Base-by-base conservation (phyloP, 2,888 invertebrate species). In the Palloptera scutellata region DNA sequence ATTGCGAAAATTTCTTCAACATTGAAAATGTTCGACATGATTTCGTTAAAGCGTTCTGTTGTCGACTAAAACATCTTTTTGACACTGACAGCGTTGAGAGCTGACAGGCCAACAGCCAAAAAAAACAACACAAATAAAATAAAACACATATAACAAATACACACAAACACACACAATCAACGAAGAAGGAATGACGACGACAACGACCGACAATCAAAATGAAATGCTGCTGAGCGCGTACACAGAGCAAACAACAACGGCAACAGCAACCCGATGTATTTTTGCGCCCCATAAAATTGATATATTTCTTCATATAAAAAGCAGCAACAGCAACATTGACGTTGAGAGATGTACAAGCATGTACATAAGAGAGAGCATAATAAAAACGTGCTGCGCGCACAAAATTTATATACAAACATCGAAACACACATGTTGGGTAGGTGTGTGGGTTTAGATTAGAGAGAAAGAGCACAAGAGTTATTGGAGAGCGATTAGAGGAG, bases 61-160 rank as follows among this genome's bases (percentile, higher is more conserved):
- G 81, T 81, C 84, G 82, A 84, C 84, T 83, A 81, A 84, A 83
- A 81, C 80, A 83, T 83, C 81, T 83, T 82, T 83, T 83, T 84
- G 84, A 83, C 84, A 83, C 83, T 83, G 83, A 84, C 83, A 83
- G 78, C 78, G 78, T 80, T 76, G 78, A 80, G 81, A 82, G 81
- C 79, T 79, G 81, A 79, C 80, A 79, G 75, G 76, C 73, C 66
- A 65, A 57, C 58, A 55, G 59, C 43, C 41, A 52, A 48, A 48
- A 48, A 62, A 42, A 42, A 52, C 58, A 12, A 61, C 30, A 30
- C 53, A 57, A 19, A 42, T 8, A 48, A 48, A 19, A 12, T 66
- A 45, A 15, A 45, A 40, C 51, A 54, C 15, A 63, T 13, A 53
- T 30, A 63, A 61, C 53, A 42, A 51, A 40, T n/a, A 19, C n/a